phyloP scores from a whole-genome alignment of 92 coral and sea anemone genomes.

The Epizoanthus illoricatus region DNA sequence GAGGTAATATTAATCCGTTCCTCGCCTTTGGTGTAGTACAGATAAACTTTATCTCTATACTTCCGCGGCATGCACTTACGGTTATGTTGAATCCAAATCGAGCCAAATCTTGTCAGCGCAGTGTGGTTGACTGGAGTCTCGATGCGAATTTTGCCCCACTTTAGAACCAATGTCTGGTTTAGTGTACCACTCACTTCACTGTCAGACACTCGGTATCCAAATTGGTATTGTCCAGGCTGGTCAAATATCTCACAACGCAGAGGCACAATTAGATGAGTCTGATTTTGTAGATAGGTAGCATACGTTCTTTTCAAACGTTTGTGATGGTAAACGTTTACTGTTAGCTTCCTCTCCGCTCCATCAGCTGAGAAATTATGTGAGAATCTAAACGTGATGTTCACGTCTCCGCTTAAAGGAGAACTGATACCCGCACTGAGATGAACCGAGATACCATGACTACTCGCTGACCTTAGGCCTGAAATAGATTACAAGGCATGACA shows the following conservation, averaged over 20 bases:
- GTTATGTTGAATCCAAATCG: slow-evolving; percentile 80
- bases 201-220: slow-evolving; percentile 75
- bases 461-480: slow-evolving; percentile 20
- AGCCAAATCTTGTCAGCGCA: slow-evolving; percentile 76
- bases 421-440: slow-evolving; percentile 3
- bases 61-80: slow-evolving; percentile 73
- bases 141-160: slow-evolving; percentile 68
- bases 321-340: slow-evolving; percentile 18
- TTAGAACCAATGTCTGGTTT: slow-evolving; percentile 58
- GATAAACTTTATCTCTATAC: slow-evolving; percentile 67
- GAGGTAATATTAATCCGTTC: slow-evolving; percentile 67
- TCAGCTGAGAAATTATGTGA: slow-evolving; percentile 46
- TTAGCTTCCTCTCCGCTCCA: neutral
- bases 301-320: neutral
- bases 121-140: slow-evolving; percentile 84
- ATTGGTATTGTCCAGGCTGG: slow-evolving; percentile 73
- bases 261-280: slow-evolving; percentile 36
- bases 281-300: neutral
- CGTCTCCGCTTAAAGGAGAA: slow-evolving; percentile 64
- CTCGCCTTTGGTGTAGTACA: slow-evolving; percentile 62
- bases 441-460: neutral
- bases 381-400: slow-evolving; percentile 60
- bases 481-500: neutral
- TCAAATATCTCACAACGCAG: slow-evolving; percentile 81
- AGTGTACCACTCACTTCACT: slow-evolving; percentile 57